These are phyloP conservation scores for Pseudanteris insignis DNA, from an alignment of 2,888 invertebrate genomes.

Conservation along the genomic window DNA sequence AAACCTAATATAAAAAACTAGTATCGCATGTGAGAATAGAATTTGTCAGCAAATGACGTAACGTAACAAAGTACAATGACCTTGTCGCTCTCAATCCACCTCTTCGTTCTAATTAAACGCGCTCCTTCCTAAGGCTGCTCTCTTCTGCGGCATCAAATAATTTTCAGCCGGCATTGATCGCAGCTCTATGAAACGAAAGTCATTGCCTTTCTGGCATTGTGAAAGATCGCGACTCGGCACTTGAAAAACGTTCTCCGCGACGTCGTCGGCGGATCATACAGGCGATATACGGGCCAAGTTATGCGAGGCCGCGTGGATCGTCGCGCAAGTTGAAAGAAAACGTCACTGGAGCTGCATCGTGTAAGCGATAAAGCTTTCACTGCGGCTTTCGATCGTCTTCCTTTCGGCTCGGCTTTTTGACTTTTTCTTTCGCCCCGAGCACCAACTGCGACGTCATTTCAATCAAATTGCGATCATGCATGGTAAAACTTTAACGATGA, in stretches of 20 bases:
- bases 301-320: conserved; percentile 29
- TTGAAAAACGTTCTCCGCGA: conserved; percentile 32
- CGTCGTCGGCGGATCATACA: conserved; percentile 34
- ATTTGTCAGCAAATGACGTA: conserved; percentile 31
- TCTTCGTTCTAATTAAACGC: conserved; percentile 38
- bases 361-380: conserved; percentile 35
- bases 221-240: conserved; percentile 33
- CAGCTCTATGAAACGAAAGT: conserved; percentile 32
- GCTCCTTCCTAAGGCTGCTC: conserved; percentile 41
- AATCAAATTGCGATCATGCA: background rate
- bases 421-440: background rate
- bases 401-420: background rate
- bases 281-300: conserved; percentile 31
- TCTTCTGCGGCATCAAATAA: conserved; percentile 33
- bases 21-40: too few relatives aligned
- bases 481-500: too few relatives aligned
- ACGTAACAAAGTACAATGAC: conserved; percentile 34
- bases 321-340: conserved; percentile 25
- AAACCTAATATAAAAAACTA: too few relatives aligned
- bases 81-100: conserved; percentile 38
- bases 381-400: conserved; percentile 26
- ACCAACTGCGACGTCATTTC: background rate
- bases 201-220: conserved; percentile 40
- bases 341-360: conserved; percentile 29
- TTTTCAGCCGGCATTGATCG: conserved; percentile 39